Conservation (phyloP, 2,113 vertebrate genomes). For the Chamaetylas fuelleborni region DNA sequence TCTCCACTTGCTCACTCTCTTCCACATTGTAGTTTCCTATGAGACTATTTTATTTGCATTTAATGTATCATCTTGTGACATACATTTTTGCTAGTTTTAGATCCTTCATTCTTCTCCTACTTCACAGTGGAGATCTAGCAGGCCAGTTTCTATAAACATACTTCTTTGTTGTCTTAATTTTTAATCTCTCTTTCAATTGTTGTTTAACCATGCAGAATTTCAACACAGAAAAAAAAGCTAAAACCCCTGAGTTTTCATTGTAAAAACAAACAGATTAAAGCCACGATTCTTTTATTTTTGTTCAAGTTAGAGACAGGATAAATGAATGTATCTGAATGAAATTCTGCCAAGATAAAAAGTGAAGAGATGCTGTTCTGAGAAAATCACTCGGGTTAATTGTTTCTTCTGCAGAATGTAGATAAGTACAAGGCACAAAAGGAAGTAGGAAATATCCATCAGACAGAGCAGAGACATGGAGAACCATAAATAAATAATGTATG, state of each 20-base stretch:
- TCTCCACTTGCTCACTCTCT: background rate
- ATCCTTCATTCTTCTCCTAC: background rate
- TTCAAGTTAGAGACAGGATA: background rate
- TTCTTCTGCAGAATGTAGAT: slow-evolving; percentile 39
- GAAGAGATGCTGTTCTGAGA: background rate
- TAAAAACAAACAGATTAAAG: slow-evolving; percentile 30
- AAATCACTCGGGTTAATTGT: slow-evolving; percentile 41
- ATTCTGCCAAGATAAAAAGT: slow-evolving; percentile 33
- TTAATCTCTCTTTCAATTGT: slow-evolving; percentile 41
- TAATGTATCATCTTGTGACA: background rate
- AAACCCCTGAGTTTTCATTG: background rate
- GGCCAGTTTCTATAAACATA: background rate
- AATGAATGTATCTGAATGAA: slow-evolving; percentile 32
- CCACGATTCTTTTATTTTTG: slow-evolving; percentile 18
- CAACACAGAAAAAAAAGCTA: background rate
- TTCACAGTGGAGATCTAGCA: background rate
- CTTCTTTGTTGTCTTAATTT: slow-evolving; percentile 22
- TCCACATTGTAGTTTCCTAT: background rate
- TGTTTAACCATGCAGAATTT: slow-evolving; percentile 38
- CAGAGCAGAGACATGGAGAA: background rate
- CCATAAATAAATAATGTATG: slow-evolving; percentile 5
- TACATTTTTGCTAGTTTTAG: background rate
- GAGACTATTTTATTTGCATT: background rate
- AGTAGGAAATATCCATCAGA: background rate
- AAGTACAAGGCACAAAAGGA: background rate